These are phyloP conservation scores for Frankliniella intonsa DNA, from an alignment of 2,888 invertebrate species.

Conservation along the genomic window DNA sequence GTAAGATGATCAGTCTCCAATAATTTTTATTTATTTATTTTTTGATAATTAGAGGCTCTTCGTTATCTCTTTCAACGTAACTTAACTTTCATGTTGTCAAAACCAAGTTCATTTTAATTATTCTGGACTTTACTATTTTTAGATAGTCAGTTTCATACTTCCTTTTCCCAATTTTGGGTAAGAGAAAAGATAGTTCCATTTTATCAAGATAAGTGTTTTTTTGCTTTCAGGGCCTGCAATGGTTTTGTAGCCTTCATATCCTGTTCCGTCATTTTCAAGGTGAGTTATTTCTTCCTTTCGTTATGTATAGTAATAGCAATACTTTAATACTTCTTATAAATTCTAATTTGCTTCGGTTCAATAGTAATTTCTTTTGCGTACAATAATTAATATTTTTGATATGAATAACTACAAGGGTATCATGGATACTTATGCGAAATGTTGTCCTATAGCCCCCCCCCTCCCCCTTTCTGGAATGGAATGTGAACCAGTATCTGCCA, in stretches of 20 bases:
- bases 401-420: too few species aligned
- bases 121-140: neutral
- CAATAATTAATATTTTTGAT: neutral
- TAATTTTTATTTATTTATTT: too few species aligned
- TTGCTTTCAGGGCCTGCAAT: conserved; percentile 10
- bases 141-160: neutral
- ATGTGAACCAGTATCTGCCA: too few species aligned
- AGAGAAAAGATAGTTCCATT: neutral
- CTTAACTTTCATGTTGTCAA: neutral
- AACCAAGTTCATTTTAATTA: neutral
- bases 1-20: too few species aligned
- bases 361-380: neutral
- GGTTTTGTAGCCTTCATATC: neutral
- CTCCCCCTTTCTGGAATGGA: too few species aligned
- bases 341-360: neutral
- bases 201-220: neutral
- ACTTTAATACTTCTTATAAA: neutral
- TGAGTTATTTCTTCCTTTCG: neutral
- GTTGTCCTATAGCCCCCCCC: too few species aligned
- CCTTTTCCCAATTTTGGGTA: neutral
- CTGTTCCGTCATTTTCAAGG: neutral
- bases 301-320: neutral
- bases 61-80: neutral
- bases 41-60: too few species aligned
- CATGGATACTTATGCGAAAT: too few species aligned